Evolutionary conservation across 2,888 invertebrate genomes (phyloP), one percentile per base, ranked within the genome.

Genomic region (Hypomecis punctinalis): DNA sequence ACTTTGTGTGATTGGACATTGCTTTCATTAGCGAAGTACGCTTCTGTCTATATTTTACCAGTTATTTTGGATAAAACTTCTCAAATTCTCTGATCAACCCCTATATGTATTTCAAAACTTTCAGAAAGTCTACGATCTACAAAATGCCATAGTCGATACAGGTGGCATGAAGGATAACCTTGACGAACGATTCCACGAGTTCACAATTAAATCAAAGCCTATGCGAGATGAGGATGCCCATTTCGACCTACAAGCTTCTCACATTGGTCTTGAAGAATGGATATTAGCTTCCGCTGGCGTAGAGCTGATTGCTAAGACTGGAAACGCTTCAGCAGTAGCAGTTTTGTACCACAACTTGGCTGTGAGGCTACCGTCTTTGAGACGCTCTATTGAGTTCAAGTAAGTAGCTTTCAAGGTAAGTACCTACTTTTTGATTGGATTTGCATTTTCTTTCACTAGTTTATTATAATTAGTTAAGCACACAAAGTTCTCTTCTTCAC

Each of bases 281-380:
- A 70, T 83, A 4, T 69, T 90, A 9, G 72, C 83, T 0, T 91
- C 91, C 5, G 86, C 81, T 23, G 89, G 87, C 0, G 87, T 91
- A 6, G 91, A 93, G 58, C 70, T 92, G n/a, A 65, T 80, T 1
- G 82, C 81, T 0, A 80, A 81, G 46, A 80, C 75, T n/a, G 84
- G 82, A 2, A 90, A 89, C 42, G 82, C 83, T 5, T 83, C 90
- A 0, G 83, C 91, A 0, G 91, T 94, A 8, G 93, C 94, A 23
- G 92, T 95, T 6, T 91, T 94, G 70, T 96, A 95, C 80, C 94
- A 94, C 74, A 95, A 95, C 75, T 83, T 96, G 63, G 94, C 94
- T 6, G 88, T 93, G 5, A 94, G 95, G 73, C 85, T 96, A 66
- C 96, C 96, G 0, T 93, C 93, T 0, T 84, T 95, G 61, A 94